Evolutionary conservation across 2,113 vertebrate genomes (phyloP).

Genomic region (Xyrauchen texanus): DNA sequence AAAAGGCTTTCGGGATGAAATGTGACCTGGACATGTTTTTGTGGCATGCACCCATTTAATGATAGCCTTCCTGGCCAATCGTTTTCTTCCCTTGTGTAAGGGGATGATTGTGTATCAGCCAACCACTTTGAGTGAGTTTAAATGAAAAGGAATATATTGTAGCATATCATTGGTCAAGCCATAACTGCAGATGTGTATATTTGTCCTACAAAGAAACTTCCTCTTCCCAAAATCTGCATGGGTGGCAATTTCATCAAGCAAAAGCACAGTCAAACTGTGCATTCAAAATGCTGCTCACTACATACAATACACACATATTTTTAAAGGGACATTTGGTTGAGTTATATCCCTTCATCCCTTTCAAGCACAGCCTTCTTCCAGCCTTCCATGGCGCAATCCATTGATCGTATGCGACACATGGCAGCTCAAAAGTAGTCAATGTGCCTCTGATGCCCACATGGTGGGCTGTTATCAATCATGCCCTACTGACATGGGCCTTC

Average conservation of each 20-base stretch:
- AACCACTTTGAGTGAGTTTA: background rate
- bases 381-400: slow-evolving; percentile 18
- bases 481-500: slow-evolving; percentile 36
- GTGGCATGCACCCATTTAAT: too few relatives aligned
- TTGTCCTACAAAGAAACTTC: background rate
- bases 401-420: slow-evolving; percentile 34
- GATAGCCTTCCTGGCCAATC: background rate
- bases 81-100: background rate
- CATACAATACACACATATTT: background rate
- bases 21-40: too few relatives aligned
- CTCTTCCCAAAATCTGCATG: background rate
- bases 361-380: slow-evolving; percentile 18
- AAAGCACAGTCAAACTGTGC: background rate
- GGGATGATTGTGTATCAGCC: background rate
- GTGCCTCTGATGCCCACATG: slow-evolving; percentile 43
- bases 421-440: slow-evolving; percentile 35
- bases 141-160: background rate
- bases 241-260: slow-evolving; percentile 2
- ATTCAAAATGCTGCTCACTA: background rate
- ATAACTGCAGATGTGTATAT: background rate
- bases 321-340: slow-evolving; percentile 29
- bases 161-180: background rate
- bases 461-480: slow-evolving; percentile 49
- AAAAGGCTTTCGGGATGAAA: too few relatives aligned
- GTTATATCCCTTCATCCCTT: background rate